Conservation (phyloP, 2,797 vertebrate genomes). For the Sylvia borin region DNA sequence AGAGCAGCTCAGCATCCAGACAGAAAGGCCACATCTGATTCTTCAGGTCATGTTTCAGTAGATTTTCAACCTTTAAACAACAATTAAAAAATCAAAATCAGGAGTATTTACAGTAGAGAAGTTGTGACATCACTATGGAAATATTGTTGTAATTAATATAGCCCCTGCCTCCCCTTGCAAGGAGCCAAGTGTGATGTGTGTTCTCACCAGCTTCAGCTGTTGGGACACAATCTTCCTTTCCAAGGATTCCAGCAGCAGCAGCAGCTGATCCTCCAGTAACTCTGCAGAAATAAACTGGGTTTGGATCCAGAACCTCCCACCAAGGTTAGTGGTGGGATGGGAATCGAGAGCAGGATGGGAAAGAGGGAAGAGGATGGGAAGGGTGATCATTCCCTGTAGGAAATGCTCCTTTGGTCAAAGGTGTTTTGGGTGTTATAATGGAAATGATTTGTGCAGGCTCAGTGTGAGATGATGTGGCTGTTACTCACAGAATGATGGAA, state of each 20-base stretch:
- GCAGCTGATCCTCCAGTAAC: conserved; percentile 64
- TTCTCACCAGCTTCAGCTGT: conserved; percentile 71
- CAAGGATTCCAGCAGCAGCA: conserved; percentile 66
- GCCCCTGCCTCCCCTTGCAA: accelerated
- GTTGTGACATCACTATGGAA: no score
- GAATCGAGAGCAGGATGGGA: not conserved
- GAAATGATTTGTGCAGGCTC: no score
- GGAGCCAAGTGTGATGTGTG: not conserved
- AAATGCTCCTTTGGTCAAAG: no score
- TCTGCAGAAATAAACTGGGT: conserved; percentile 44
- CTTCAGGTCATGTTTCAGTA: conserved; percentile 15
- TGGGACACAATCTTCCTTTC: conserved; percentile 54
- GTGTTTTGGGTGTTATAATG: not conserved
- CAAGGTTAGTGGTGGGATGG: accelerated
- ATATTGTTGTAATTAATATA: not conserved
- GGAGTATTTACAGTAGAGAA: no score
- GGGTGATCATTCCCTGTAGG: not conserved
- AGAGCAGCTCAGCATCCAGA: not conserved
- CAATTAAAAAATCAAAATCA: no score
- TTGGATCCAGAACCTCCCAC: not conserved
- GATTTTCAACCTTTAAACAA: conserved; percentile 56
- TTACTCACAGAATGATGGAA: not conserved
- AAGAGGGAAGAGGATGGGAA: not conserved
- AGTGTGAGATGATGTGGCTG: not conserved
- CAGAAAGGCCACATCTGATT: accelerated